Evolutionary conservation across 2,113 vertebrate species (phyloP).

Genomic region (Oenanthe oenanthe): DNA sequence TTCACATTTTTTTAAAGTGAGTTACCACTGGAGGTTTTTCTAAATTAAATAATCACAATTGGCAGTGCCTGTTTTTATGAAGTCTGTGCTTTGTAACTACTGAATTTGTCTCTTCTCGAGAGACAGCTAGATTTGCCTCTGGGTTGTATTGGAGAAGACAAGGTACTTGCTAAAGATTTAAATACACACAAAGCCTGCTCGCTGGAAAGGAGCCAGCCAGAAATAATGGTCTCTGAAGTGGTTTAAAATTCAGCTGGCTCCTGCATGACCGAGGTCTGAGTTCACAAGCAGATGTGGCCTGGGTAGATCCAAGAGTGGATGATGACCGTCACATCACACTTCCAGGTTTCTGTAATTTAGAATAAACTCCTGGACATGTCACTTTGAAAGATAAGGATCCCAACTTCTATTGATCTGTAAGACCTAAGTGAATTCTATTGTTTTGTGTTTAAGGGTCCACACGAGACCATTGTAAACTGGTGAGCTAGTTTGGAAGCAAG

Average conservation of each 20-base stretch:
- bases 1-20: background rate
- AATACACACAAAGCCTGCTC: background rate
- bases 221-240: background rate
- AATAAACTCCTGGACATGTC: background rate
- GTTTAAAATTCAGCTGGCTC: background rate
- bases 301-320: background rate
- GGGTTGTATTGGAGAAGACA: background rate
- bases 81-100: background rate
- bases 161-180: background rate
- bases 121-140: background rate
- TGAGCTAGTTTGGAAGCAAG: background rate
- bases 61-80: background rate
- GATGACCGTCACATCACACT: background rate
- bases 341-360: background rate
- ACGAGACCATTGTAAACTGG: background rate
- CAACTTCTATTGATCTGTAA: background rate
- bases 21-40: background rate
- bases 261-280: accelerated
- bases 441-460: background rate
- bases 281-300: background rate
- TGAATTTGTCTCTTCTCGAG: background rate
- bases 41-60: background rate
- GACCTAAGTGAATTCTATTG: background rate
- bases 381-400: background rate
- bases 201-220: background rate